These are phyloP conservation scores for Cryptotermes secundus DNA, from an alignment of 1,140 invertebrate species.

Conservation along the genomic window DNA sequence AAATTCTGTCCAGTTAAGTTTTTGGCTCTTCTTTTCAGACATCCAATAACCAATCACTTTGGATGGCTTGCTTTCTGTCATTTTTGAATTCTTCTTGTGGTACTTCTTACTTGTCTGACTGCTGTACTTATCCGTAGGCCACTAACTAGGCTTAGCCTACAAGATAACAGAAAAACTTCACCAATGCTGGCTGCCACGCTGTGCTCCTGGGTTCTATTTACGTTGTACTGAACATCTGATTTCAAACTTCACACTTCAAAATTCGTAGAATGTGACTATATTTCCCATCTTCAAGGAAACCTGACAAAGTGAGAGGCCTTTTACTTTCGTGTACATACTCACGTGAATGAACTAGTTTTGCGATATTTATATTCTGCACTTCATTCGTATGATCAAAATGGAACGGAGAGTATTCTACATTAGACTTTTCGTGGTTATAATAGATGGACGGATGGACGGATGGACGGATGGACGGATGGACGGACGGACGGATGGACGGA, in stretches of 20 bases:
- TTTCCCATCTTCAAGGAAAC: not conserved
- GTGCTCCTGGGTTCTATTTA: not conserved
- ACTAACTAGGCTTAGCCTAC: too few relatives aligned
- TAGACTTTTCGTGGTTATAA: too few relatives aligned
- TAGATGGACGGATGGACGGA: too few relatives aligned
- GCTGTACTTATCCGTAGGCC: too few relatives aligned
- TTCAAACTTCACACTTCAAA: not conserved
- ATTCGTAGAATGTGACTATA: not conserved
- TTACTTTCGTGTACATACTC: not conserved
- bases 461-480: too few relatives aligned
- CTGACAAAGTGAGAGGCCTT: not conserved
- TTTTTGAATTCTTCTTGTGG: slow-evolving; percentile 39
- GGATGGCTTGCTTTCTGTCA: not conserved
- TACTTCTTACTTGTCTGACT: not conserved
- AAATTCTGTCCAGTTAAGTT: slow-evolving; percentile 77
- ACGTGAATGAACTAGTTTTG: not conserved
- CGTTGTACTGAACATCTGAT: not conserved
- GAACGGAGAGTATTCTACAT: too few relatives aligned
- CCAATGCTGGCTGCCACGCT: not conserved
- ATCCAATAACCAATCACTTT: slow-evolving; percentile 77
- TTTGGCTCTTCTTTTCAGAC: slow-evolving; percentile 82
- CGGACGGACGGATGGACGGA: too few relatives aligned
- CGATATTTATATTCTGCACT: not conserved
- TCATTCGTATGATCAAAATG: not conserved
- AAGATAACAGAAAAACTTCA: not conserved